A percentile compares a stretch with the other conserved stretches of the same genome.
Evolutionary conservation across 2,888 invertebrate genomes (phyloP).

Genomic region (Tineola bisselliella): DNA sequence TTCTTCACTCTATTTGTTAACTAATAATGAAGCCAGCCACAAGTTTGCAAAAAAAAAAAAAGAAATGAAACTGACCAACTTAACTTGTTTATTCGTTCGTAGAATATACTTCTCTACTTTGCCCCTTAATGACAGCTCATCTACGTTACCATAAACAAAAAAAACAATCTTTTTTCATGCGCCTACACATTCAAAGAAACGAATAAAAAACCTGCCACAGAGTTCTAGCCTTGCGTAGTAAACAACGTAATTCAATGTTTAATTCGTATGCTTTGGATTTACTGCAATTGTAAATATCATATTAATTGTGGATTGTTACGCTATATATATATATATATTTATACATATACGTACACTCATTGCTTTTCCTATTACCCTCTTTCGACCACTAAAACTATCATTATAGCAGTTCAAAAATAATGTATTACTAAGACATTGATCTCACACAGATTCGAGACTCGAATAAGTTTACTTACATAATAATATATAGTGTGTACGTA

Average conservation of each 20-base stretch:
- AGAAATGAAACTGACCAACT: background rate
- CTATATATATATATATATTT: too few relatives aligned
- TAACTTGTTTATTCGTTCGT: background rate
- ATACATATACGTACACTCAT: too few relatives aligned
- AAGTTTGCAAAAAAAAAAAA: background rate
- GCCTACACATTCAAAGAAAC: conserved; percentile 5
- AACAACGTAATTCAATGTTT: background rate
- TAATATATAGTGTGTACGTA: too few relatives aligned
- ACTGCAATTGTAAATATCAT: background rate
- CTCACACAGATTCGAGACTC: too few relatives aligned
- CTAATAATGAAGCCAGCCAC: too few relatives aligned
- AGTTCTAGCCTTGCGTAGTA: background rate
- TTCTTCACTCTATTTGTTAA: too few relatives aligned
- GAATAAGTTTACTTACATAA: too few relatives aligned
- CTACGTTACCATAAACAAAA: background rate
- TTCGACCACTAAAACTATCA: too few relatives aligned
- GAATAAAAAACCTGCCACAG: background rate
- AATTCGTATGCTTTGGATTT: background rate
- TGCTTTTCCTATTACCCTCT: too few relatives aligned
- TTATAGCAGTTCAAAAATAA: too few relatives aligned
- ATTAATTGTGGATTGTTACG: too few relatives aligned
- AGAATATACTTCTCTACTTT: background rate
- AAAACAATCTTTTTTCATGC: background rate
- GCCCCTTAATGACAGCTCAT: background rate
- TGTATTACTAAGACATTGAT: too few relatives aligned